Evolutionary conservation across 2,888 invertebrate species (phyloP), one percentile per base, ranked within the genome.

Genomic region (Eupithecia insigniata): DNA sequence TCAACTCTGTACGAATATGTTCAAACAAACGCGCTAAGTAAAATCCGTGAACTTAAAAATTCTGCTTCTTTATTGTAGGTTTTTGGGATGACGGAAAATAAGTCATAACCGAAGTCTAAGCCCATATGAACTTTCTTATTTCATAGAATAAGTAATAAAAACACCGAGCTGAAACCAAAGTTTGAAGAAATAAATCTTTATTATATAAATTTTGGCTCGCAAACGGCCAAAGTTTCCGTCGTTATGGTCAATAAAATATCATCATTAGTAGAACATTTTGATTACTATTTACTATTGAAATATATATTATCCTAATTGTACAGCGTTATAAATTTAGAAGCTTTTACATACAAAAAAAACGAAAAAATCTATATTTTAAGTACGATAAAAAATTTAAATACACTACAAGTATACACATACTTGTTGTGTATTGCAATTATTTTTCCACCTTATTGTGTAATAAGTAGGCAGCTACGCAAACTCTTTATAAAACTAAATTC

Each of bases 131-230:
- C 55, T 55, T 55, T 22, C 22, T 22, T 22, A 22, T 26, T 26
- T 26, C 55, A 55, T 26, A 26, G 12, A 55, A 55, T 55, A n/a
- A n/a, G n/a, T n/a, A 55, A 55, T 22, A 55, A 55, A 55, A 32
- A 34, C 22, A 34, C 10, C 12, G 32, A 36, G 62, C 36, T 39
- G 36, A 18, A 26, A 43, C 7, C 26, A 26, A 81, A 83, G 84
- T 85, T 85, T 83, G 83, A 55, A 26, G 55, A 55, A 26, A 55
- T 55, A 26, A 55, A 55, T 55, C 55, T 80, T 81, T 85, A 84
- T 83, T 85, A 84, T 84, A 81, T 85, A 86, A 88, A 86, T 85
- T 85, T 86, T 87, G 84, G 81, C 80, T 80, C 80, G 79, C 79
- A 86, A 89, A 88, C 81, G 84, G 82, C 81, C 77, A 72, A 89